These are phyloP conservation scores for Gopherus evgoodei DNA, from an alignment of 2,113 vertebrate species.

Conservation along the genomic window DNA sequence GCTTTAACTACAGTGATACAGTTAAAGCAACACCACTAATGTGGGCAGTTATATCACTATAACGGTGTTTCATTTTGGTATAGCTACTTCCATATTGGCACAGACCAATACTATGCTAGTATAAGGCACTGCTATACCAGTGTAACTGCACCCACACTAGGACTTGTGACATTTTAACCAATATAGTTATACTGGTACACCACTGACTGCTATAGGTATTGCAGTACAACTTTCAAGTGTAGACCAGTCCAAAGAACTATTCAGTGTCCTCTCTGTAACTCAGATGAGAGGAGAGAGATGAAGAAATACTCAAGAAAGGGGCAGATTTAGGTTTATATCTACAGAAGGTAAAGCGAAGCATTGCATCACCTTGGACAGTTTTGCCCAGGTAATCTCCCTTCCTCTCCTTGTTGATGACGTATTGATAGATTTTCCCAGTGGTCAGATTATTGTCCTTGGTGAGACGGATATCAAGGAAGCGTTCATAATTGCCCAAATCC, in stretches of 20 bases:
- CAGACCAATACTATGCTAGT: background rate
- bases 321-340: background rate
- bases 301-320: background rate
- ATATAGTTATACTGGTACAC: background rate
- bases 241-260: background rate
- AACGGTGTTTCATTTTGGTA: background rate
- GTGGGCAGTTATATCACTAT: background rate
- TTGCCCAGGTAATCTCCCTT: constrained; percentile 96
- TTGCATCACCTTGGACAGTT: constrained; percentile 91
- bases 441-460: constrained; percentile 98
- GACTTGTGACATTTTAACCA: too few relatives aligned
- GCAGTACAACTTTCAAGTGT: background rate
- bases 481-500: constrained; percentile 96
- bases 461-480: constrained; percentile 95
- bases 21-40: background rate
- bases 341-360: background rate
- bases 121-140: background rate
- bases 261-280: background rate
- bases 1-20: background rate
- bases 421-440: constrained; percentile 98
- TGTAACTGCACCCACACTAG: background rate
- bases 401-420: constrained; percentile 97
- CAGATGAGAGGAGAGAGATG: background rate
- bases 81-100: background rate
- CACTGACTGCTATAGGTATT: background rate